These are phyloP conservation scores for Conopomorpha cramerella DNA, from an alignment of 1,140 invertebrate genomes.

Conservation along the genomic window DNA sequence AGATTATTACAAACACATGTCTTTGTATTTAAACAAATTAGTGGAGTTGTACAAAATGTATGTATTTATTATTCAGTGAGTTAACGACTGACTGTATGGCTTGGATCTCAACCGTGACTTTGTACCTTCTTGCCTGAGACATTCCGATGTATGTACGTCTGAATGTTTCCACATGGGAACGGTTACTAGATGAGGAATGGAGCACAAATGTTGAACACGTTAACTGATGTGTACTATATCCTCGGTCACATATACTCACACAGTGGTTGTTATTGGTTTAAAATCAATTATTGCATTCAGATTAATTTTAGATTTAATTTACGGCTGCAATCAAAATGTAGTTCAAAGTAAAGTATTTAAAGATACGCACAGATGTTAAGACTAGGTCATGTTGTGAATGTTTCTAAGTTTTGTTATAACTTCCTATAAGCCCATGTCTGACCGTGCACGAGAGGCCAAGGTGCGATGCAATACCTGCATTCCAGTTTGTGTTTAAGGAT, in stretches of 20 bases:
- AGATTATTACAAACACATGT: not conserved
- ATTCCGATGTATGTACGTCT: too few species aligned
- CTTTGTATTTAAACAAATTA: slow-evolving; percentile 12
- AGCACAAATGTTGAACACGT: too few species aligned
- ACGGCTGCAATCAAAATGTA: slow-evolving; percentile 49
- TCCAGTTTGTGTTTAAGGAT: slow-evolving; percentile 51
- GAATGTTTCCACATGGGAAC: too few species aligned
- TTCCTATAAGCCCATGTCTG: slow-evolving; percentile 13
- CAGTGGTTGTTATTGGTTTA: slow-evolving; percentile 51
- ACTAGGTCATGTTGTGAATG: slow-evolving; percentile 37
- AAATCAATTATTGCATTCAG: slow-evolving; percentile 55
- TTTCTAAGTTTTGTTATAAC: slow-evolving; percentile 25
- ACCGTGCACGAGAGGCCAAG: slow-evolving; percentile 26
- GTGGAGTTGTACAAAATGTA: slow-evolving; percentile 41
- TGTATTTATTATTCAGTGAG: slow-evolving; percentile 46
- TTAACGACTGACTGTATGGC: too few species aligned
- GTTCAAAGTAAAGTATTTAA: slow-evolving; percentile 48
- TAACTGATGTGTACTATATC: slow-evolving; percentile 44
- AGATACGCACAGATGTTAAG: slow-evolving; percentile 51
- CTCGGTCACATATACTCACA: slow-evolving; percentile 44
- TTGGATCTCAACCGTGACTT: too few species aligned
- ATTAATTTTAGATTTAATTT: slow-evolving; percentile 45
- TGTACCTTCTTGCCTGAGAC: too few species aligned
- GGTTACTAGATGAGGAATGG: too few species aligned
- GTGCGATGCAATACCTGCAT: slow-evolving; percentile 59